These are phyloP conservation scores for Oasisia sp. DNA, from an alignment of 2,888 invertebrate species.

Conservation along the genomic window DNA sequence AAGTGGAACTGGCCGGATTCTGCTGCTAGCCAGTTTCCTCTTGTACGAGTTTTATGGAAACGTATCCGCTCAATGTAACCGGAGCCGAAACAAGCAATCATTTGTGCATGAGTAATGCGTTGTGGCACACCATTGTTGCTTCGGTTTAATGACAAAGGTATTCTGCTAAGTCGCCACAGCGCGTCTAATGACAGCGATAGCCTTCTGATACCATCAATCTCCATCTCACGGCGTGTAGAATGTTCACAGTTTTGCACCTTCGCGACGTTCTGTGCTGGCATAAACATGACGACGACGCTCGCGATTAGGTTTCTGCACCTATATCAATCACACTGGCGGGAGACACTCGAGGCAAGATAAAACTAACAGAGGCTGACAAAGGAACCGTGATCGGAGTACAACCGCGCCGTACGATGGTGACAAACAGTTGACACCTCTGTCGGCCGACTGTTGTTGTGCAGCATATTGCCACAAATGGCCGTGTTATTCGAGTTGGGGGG, in stretches of 20 bases:
- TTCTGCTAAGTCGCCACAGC: not conserved
- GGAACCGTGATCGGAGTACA: not conserved
- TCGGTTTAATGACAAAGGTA: constrained; percentile 1
- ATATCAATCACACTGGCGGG: not conserved
- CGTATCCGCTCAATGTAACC: not conserved
- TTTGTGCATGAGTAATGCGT: constrained; percentile 5
- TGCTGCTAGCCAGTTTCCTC: not conserved
- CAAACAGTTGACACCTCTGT: not conserved
- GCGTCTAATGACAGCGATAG: not conserved
- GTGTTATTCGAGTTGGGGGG: not conserved
- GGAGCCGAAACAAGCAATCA: constrained; percentile 6
- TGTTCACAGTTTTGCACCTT: constrained; percentile 17
- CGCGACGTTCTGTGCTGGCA: not conserved
- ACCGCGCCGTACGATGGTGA: not conserved
- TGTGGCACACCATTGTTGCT: not conserved
- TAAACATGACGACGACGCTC: not conserved
- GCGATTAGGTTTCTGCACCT: not conserved
- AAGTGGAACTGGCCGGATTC: not conserved
- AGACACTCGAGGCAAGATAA: not conserved
- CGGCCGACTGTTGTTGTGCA: not conserved
- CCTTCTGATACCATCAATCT: constrained; percentile 3
- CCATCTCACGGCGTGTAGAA: not conserved
- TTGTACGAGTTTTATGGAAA: constrained; percentile 17
- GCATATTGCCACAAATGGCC: not conserved
- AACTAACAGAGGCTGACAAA: not conserved